Conservation (phyloP, 2,888 invertebrate species). For the Tenthredo scrophulariae region DNA sequence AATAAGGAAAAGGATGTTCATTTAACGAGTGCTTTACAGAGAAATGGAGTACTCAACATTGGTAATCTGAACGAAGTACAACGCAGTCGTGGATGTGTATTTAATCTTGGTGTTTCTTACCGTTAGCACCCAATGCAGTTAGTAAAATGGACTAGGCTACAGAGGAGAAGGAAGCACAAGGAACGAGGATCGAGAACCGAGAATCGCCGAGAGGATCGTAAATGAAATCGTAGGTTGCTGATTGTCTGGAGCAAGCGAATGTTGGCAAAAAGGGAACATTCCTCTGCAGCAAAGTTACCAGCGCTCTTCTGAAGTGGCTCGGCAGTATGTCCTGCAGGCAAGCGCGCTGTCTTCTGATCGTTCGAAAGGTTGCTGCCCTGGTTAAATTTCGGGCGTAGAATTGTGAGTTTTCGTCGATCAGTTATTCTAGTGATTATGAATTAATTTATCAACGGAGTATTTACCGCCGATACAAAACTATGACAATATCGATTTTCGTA, state of each 20-base stretch:
- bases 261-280: slow-evolving; percentile 62
- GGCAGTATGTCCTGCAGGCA: slow-evolving; percentile 17
- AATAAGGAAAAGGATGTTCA: neutral
- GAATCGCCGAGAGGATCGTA: slow-evolving; percentile 43
- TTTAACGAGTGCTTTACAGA: slow-evolving; percentile 9
- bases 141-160: slow-evolving; percentile 63
- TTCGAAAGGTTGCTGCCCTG: slow-evolving; percentile 25
- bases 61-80: slow-evolving; percentile 31
- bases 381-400: slow-evolving; percentile 12
- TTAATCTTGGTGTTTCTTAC: slow-evolving; percentile 50
- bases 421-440: neutral
- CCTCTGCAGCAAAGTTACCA: slow-evolving; percentile 56
- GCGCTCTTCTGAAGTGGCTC: slow-evolving; percentile 19
- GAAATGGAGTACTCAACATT: slow-evolving; percentile 7
- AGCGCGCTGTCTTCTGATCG: slow-evolving; percentile 10
- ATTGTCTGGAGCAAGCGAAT: slow-evolving; percentile 62
- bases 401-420: neutral
- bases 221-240: slow-evolving; percentile 59
- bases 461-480: neutral
- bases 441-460: neutral
- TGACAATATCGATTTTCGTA: neutral
- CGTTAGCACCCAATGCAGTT: slow-evolving; percentile 62
- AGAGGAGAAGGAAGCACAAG: slow-evolving; percentile 53
- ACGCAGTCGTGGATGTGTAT: neutral
- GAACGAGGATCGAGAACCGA: slow-evolving; percentile 19